A percentile compares a stretch with the other conserved stretches of the same genome.
Conservation (phyloP, 2,113 vertebrate species). For the Hypanus sabinus region DNA sequence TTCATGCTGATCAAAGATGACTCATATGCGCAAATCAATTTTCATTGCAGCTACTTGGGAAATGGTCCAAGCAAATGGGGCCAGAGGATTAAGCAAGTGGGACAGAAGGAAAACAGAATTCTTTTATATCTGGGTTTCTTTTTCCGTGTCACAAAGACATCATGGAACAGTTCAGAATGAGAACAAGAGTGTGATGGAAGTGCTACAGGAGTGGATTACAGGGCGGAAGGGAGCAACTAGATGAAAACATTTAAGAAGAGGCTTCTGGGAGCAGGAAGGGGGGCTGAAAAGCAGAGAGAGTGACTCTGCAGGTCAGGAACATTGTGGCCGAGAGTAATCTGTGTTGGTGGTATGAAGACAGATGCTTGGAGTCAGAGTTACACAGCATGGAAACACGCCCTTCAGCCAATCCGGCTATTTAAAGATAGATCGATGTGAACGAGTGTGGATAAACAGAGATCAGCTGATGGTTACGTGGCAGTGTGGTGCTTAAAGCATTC, state of each 20-base stretch:
- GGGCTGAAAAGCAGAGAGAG: not conserved
- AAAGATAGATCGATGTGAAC: no score
- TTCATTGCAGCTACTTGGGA: constrained; percentile 6
- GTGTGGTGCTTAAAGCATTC: not conserved
- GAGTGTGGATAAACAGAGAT: not conserved
- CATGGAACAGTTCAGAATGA: not conserved
- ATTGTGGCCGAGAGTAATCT: not conserved
- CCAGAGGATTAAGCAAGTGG: not conserved
- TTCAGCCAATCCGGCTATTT: no score
- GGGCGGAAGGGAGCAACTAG: not conserved
- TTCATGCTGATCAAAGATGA: constrained; percentile 22
- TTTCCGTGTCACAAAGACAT: not conserved
- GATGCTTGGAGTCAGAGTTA: no score
- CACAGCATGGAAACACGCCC: no score
- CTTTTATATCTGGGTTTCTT: not conserved
- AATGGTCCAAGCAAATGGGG: not conserved
- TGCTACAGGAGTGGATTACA: not conserved
- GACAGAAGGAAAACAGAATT: not conserved
- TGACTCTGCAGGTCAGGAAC: not conserved
- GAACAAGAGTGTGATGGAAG: not conserved
- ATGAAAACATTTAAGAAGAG: not conserved
- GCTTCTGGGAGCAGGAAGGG: not conserved
- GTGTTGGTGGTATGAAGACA: no score
- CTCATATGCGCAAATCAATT: constrained; percentile 10
- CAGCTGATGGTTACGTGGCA: not conserved